Evolutionary conservation across 2,888 invertebrate genomes (phyloP).

Genomic region (Heliconius erato): DNA sequence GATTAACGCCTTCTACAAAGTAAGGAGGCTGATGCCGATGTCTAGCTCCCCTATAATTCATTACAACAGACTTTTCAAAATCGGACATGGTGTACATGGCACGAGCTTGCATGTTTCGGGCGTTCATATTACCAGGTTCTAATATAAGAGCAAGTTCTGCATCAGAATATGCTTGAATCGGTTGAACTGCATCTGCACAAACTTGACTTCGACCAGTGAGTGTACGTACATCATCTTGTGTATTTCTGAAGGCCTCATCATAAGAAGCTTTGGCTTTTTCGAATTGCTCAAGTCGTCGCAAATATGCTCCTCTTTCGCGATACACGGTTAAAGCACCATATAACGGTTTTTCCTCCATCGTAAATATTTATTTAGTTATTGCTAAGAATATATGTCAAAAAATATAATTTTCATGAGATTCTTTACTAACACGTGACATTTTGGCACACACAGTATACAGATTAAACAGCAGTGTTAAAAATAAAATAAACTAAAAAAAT

Average conservation of each 20-base stretch:
- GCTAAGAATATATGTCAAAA: background rate
- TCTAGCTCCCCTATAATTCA: constrained; percentile 75
- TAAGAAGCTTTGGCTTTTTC: constrained; percentile 77
- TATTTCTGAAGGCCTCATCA: constrained; percentile 73
- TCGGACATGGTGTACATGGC: constrained; percentile 82
- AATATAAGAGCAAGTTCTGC: constrained; percentile 78
- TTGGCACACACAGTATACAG: background rate
- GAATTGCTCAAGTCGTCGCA: constrained; percentile 79
- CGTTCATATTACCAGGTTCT: constrained; percentile 76
- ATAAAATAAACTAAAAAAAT: background rate
- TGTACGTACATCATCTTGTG: constrained; percentile 72
- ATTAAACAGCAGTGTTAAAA: background rate
- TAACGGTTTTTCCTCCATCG: constrained; percentile 77
- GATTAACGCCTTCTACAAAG: constrained; percentile 80
- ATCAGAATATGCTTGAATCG: constrained; percentile 75
- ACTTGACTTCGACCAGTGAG: constrained; percentile 78
- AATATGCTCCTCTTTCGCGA: constrained; percentile 76
- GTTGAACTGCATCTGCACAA: constrained; percentile 77
- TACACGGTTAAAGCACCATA: constrained; percentile 78
- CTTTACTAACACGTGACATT: background rate
- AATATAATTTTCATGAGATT: background rate
- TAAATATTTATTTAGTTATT: constrained; percentile 31
- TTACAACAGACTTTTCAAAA: constrained; percentile 79
- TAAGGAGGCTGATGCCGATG: constrained; percentile 75
- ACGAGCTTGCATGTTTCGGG: constrained; percentile 78